Evolutionary conservation across 2,797 vertebrate genomes (phyloP), one percentile per base, ranked within the genome.

Genomic region (Poecilia picta): DNA sequence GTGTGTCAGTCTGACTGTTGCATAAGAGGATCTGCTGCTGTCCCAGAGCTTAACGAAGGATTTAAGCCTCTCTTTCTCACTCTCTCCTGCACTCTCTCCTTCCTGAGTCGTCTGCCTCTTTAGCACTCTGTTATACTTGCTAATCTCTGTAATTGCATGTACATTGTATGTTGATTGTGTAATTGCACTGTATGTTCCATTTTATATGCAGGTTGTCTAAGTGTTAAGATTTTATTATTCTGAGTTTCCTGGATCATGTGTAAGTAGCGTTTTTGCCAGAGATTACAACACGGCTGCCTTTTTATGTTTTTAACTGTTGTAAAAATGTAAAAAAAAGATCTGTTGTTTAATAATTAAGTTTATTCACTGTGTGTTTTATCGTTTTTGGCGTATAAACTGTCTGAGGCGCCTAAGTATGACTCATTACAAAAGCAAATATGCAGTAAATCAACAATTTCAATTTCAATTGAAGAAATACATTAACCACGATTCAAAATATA

Each of bases 1-100:
- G 82, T 78, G 77, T 80, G 73, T 72, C 87, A 82, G 89, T 88
- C 80, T 83, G 91, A 83, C 85, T 82, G 92, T 95, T 96, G 93
- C 94, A 93, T 96, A 96, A 96, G 94, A 93, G 91, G 94, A 95
- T 95, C 94, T 94, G 91, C 93, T 92, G 88, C 93, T 92, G 93
- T 95, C 93, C 94, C 92, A 88, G 84, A 89, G 94, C 94, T 96
- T 95, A 96, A 92, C 92, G 86, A 87, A 90, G 89, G 91, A 94
- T 95, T 95, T 94, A 94, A 93, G 89, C 82, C 91, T 89, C 86
- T 87, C 87, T 87, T 84, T 85, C 88, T 87, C 89, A 83, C 92
- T 89, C 86, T 88, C 90, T 89, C 83, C 74, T 68, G 45, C 81
- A 36, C 85, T 78, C 83, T 79, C 79, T 66, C 82, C 83, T 83